phyloP scores from a whole-genome alignment of 2,797 vertebrate species.

The Gastrophryne carolinensis region DNA sequence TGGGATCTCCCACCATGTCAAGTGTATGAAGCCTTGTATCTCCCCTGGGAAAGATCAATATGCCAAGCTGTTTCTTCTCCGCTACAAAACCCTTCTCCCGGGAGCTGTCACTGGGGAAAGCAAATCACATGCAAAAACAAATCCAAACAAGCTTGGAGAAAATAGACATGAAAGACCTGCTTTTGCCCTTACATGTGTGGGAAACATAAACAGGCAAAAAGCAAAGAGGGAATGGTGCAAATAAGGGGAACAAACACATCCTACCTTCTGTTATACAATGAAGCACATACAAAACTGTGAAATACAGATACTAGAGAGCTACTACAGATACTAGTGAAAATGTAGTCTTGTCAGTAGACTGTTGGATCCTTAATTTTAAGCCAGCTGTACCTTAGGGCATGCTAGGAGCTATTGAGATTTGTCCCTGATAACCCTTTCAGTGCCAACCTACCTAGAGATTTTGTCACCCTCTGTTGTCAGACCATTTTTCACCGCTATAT shows the following conservation, averaged over 20 bases:
- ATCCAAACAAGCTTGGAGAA: conserved; percentile 33
- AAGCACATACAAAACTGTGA: background rate
- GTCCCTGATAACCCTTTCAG: too few relatives aligned
- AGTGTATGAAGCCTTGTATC: background rate
- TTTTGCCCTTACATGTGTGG: conserved; percentile 30
- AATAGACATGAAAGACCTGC: conserved; percentile 29
- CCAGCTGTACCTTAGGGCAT: too few relatives aligned
- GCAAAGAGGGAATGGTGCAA: background rate
- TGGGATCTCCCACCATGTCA: conserved; percentile 44
- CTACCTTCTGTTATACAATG: background rate
- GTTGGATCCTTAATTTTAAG: too few relatives aligned
- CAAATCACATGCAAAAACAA: conserved; percentile 42
- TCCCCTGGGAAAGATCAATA: conserved; percentile 50
- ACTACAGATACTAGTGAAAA: too few relatives aligned
- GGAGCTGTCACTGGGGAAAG: conserved; percentile 28
- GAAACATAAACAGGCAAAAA: conserved; percentile 35
- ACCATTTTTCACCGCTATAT: too few relatives aligned
- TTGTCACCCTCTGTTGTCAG: too few relatives aligned
- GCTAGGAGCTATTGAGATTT: too few relatives aligned
- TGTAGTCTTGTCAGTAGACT: too few relatives aligned
- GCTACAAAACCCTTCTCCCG: conserved; percentile 38
- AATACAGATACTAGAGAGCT: too few relatives aligned
- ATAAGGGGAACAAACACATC: background rate
- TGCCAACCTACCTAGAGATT: too few relatives aligned
- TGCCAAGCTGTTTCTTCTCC: conserved; percentile 38